Base-by-base conservation (phyloP, 2,113 vertebrate species). In the Hylia prasina region DNA sequence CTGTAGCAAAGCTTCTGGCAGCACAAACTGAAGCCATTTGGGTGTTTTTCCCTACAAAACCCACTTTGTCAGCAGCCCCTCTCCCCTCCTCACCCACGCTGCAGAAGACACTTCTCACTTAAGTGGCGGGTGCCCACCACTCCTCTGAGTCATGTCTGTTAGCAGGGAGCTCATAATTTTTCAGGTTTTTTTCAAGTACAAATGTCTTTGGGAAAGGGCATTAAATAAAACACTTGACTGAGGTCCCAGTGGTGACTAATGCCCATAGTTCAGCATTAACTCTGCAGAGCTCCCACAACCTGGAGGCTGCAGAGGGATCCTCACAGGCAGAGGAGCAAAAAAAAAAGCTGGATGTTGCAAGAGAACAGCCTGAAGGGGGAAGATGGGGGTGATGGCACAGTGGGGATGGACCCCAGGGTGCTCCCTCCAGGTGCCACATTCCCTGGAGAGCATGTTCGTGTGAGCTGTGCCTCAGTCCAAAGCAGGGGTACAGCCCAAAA, bases 201-300 rank as follows among this genome's bases (percentile, higher is more conserved):
- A 83, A 45, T 25, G 66, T 88, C 85, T 92, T 85, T 82, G 68
- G n/a, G 93, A 82, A 94, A 79, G 64, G 54, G 63, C 51, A 92
- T 90, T 56, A 68, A 88, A 80, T 53, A 28, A 89, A 92, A 57
- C 83, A 56, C 63, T 94, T 93, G 95, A 92, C 92, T 84, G 80
- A 87, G 18, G 71, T 86, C 96, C 90, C 6, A 0, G 37, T 2
- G 6, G 56, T 96, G 95, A 95, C 56, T 96, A 91, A 91, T 77
- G 86, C 60, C 82, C 20, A 0, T 35, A 87, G 4, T 39, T 85
- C 60, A 22, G 51, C 3, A 0, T 47, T 79, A 54, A 69, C 89
- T 61, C 76, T 47, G 82, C 50, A 40, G 89, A 93, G 84, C 60
- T 88, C 54, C 1, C 27, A 69, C 24, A 6, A 24, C 44, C 71